These are phyloP conservation scores for Hylaeus anthracinus DNA, from an alignment of 1,140 invertebrate genomes.

Conservation along the genomic window DNA sequence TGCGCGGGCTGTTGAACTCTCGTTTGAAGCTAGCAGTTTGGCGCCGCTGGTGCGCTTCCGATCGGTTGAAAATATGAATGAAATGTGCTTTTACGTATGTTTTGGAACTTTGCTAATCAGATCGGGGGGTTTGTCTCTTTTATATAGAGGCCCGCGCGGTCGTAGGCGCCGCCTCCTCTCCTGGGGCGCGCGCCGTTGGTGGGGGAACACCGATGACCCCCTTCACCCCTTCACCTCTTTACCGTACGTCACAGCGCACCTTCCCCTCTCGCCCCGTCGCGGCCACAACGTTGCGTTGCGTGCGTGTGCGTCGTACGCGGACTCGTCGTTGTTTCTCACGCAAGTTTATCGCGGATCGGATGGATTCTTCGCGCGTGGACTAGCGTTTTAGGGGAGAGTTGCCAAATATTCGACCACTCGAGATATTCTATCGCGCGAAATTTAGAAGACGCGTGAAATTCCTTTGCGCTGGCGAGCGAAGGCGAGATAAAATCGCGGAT, in stretches of 20 bases:
- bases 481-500: no score
- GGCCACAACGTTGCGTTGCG: not conserved
- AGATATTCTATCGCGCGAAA: no score
- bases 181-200: slow-evolving; percentile 41
- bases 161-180: slow-evolving; percentile 64
- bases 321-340: slow-evolving; percentile 31
- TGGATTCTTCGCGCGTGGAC: slow-evolving; percentile 9
- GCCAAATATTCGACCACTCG: no score
- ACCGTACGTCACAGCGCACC: not conserved
- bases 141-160: slow-evolving; percentile 71
- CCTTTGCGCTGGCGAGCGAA: no score
- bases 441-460: no score
- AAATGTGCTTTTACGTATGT: slow-evolving; percentile 62
- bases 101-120: slow-evolving; percentile 76
- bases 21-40: no score
- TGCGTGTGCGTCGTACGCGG: not conserved
- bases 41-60: not conserved
- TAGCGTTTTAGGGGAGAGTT: not conserved
- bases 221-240: not conserved
- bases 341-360: slow-evolving; percentile 47
- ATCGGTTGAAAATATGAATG: slow-evolving; percentile 18
- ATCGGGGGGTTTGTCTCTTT: slow-evolving; percentile 76
- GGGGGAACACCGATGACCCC: slow-evolving; percentile 33
- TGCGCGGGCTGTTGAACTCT: not conserved
- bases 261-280: not conserved